phyloP scores from a whole-genome alignment of 1,140 invertebrate genomes.

The Euura saliciscinereae region DNA sequence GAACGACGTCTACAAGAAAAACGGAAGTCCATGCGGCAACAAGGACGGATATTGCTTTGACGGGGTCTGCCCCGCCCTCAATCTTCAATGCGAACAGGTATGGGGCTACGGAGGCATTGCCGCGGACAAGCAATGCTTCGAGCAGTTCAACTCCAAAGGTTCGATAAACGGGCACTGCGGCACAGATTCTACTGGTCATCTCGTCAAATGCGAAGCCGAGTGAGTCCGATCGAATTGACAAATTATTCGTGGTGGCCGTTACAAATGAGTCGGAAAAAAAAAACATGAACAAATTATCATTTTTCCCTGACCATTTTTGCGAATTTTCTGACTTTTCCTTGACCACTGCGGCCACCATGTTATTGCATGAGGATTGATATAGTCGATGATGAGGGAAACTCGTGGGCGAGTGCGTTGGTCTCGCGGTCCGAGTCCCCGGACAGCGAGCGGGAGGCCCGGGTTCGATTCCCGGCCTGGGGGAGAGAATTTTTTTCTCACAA shows the following conservation, averaged over 20 bases:
- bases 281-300: too few species aligned
- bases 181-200: slow-evolving; percentile 76
- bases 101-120: slow-evolving; percentile 85
- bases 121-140: slow-evolving; percentile 86
- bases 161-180: slow-evolving; percentile 94
- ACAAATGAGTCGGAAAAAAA: too few species aligned
- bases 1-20: slow-evolving; percentile 86
- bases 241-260: slow-evolving; percentile 15
- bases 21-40: slow-evolving; percentile 80
- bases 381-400: too few species aligned
- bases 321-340: too few species aligned
- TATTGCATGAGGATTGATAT: too few species aligned
- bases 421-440: too few species aligned
- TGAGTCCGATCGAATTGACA: slow-evolving; percentile 62
- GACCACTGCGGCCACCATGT: too few species aligned
- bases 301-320: too few species aligned
- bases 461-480: too few species aligned
- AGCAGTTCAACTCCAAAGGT: slow-evolving; percentile 93
- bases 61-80: slow-evolving; percentile 87
- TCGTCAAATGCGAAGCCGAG: slow-evolving; percentile 86
- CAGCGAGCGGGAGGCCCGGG: too few species aligned
- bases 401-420: too few species aligned
- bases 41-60: slow-evolving; percentile 85
- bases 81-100: slow-evolving; percentile 86
- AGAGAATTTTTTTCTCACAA: too few species aligned